Percentiles rank a stretch among this genome's conserved stretches.
Evolutionary conservation across 1,140 invertebrate genomes (phyloP).

Genomic region (Orius laevigatus): DNA sequence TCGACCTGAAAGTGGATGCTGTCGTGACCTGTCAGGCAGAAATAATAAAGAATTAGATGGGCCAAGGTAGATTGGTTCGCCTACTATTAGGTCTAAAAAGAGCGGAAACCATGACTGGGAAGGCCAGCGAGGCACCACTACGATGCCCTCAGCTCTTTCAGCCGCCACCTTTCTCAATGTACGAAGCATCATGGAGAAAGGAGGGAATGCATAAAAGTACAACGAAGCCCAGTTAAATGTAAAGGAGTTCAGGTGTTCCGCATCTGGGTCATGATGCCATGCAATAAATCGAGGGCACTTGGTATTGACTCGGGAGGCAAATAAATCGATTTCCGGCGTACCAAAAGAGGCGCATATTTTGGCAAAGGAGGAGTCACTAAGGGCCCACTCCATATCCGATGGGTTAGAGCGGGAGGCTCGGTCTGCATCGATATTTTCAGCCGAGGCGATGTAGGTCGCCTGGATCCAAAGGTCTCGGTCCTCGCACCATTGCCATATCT

Average conservation of each 20-base stretch:
- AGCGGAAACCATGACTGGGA: background rate
- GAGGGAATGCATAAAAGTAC: background rate
- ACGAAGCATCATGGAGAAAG: background rate
- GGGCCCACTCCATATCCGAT: background rate
- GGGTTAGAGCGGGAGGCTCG: background rate
- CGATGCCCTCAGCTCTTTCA: background rate
- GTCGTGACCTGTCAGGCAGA: background rate
- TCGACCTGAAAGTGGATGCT: background rate
- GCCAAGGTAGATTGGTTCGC: background rate
- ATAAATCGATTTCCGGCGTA: background rate
- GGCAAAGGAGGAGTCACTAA: background rate
- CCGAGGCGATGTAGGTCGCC: background rate
- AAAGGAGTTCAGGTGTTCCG: background rate
- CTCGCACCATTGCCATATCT: background rate
- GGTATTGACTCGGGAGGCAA: background rate
- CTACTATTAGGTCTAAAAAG: background rate
- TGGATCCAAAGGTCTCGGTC: background rate
- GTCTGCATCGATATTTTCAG: background rate
- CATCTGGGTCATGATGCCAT: background rate
- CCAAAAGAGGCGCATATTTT: background rate
- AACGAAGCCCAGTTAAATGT: background rate
- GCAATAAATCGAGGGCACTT: background rate
- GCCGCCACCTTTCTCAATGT: background rate
- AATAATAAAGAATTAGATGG: background rate
- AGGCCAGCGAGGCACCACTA: background rate